Evolutionary conservation across 2,797 vertebrate species (phyloP), one percentile per base, ranked within the genome.

Genomic region (Pogonophryne albipinna): DNA sequence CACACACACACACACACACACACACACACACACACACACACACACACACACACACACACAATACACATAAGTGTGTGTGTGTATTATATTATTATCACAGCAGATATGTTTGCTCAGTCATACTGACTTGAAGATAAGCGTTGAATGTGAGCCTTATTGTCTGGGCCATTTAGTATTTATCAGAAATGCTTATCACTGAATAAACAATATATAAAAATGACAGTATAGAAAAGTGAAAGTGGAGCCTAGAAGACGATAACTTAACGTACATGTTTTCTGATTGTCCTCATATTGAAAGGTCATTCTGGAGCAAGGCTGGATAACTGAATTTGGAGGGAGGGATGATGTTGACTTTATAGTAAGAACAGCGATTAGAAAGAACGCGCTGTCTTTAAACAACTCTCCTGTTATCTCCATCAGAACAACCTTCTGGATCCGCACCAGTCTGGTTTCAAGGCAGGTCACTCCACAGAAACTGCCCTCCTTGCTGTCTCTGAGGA

Each of bases 281-380:
- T 4, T 3, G 0, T 27, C 1, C 4, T 83, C 78, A 85, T 77
- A 75, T 11, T 73, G 83, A 90, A 90, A 87, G 71, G 77, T 41
- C 8, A 78, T 66, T 78, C 41, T 66, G n/a, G 1, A 52, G 65
- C 67, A 79, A 85, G 9, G 2, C 8, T 34, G 10, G 17, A 60
- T 56, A 60, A 66, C 19, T 1, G 0, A 2, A 6, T 6, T 3
- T 31, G 11, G 41, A 19, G 11, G 11, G 0, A 1, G 11, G 0
- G n/a, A 0, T 19, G 3, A 5, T 3, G 20, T 38, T 62, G n/a
- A 3, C 1, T 2, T 79, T 72, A 45, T 52, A 61, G 62, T 59
- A 73, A 81, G 2, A 12, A 14, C 11, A 6, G 8, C n/a, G 10
- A 58, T 7, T 14, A 13, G 31, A 23, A 23, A 23, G 20, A n/a